Conservation (phyloP, 2,113 vertebrate genomes). For the Thinocorus orbignyianus region DNA sequence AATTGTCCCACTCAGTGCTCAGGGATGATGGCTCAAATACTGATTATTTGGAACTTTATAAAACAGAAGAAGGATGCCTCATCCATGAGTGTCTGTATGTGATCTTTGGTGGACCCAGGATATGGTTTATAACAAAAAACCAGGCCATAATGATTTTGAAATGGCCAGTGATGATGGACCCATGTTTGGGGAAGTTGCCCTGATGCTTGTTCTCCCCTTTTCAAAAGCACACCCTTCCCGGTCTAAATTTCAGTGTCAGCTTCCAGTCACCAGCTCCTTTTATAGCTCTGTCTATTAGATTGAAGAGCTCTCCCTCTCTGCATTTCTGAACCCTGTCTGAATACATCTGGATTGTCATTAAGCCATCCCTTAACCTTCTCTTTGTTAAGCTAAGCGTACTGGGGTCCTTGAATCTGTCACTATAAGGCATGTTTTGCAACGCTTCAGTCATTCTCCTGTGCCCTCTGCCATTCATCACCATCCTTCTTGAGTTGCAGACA, state of each 20-base stretch:
- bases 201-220: not conserved
- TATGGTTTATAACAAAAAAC: not conserved
- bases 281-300: slow-evolving; percentile 59
- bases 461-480: slow-evolving; percentile 60
- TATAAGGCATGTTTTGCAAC: slow-evolving; percentile 54
- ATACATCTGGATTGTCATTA: slow-evolving; percentile 61
- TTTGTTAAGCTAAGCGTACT: slow-evolving; percentile 66
- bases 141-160: not conserved
- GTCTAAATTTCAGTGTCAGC: slow-evolving; percentile 43
- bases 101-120: not conserved
- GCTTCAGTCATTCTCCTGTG: slow-evolving; percentile 34
- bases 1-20: not conserved
- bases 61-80: not conserved
- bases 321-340: slow-evolving; percentile 29
- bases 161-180: not conserved
- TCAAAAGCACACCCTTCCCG: not conserved
- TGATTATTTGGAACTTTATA: not conserved
- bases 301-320: slow-evolving; percentile 43
- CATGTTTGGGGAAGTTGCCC: not conserved
- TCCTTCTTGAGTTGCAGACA: not conserved
- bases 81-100: not conserved
- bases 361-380: slow-evolving; percentile 56
- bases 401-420: slow-evolving; percentile 69
- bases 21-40: not conserved
- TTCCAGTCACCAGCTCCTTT: slow-evolving; percentile 38